phyloP scores from a whole-genome alignment of 2,797 vertebrate genomes.

The Peromyscus attwateri region DNA sequence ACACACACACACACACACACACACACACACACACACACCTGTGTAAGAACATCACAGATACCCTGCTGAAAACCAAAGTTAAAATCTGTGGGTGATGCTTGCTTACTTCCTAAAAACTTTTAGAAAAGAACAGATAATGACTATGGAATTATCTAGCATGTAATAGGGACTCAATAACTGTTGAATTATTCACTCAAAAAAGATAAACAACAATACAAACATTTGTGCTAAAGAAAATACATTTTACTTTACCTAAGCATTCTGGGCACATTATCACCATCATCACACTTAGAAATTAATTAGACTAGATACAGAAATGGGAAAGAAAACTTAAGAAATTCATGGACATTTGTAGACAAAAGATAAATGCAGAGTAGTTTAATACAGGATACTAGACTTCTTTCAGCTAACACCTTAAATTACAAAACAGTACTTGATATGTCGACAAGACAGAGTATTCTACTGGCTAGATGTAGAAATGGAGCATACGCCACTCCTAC shows the following conservation, averaged over 20 bases:
- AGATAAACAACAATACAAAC: constrained; percentile 48
- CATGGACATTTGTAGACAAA: constrained; percentile 24
- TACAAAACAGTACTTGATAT: constrained; percentile 31
- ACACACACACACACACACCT: neutral
- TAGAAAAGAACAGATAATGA: neutral
- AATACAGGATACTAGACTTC: constrained; percentile 41
- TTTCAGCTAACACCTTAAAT: constrained; percentile 45
- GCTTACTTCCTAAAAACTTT: constrained; percentile 15
- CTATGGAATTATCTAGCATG: neutral
- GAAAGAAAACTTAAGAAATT: constrained; percentile 13
- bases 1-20: neutral
- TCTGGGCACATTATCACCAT: constrained; percentile 29
- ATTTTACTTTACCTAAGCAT: constrained; percentile 22
- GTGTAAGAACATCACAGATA: neutral
- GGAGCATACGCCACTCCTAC: neutral
- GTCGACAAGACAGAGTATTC: constrained; percentile 16
- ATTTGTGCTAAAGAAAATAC: constrained; percentile 43
- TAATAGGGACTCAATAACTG: neutral
- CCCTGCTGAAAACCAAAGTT: constrained; percentile 30
- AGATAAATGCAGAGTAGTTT: constrained; percentile 34
- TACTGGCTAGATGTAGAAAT: neutral
- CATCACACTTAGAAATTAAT: constrained; percentile 53
- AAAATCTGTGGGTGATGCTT: neutral
- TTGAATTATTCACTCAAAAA: constrained; percentile 46
- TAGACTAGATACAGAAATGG: constrained; percentile 12